Evolutionary conservation across 2,113 vertebrate species (phyloP).

Genomic region (Marmota monax): DNA sequence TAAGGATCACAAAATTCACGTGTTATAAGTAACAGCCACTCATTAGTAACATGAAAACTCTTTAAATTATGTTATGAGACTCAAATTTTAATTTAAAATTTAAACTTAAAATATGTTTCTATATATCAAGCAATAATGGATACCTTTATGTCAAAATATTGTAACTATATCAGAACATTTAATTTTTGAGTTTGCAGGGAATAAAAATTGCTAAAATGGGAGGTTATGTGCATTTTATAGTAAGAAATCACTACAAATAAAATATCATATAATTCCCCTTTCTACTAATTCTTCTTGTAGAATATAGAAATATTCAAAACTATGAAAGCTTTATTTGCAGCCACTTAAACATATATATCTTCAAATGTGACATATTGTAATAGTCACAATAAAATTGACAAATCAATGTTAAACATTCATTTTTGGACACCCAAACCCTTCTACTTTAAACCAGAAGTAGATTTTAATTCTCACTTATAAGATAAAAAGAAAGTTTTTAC

Average conservation of each 20-base stretch:
- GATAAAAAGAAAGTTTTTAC: slow-evolving; percentile 12
- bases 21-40: slow-evolving; percentile 18
- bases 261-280: not conserved
- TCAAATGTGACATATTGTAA: not conserved
- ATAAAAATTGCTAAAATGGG: slow-evolving; percentile 27
- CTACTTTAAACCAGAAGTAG: not conserved
- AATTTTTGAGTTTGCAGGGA: not conserved
- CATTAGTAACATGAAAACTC: slow-evolving; percentile 38
- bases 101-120: slow-evolving; percentile 42
- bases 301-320: slow-evolving; percentile 27
- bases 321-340: not conserved
- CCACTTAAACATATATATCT: not conserved
- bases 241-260: not conserved
- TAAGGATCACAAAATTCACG: slow-evolving; percentile 38
- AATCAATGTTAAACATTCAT: slow-evolving; percentile 22
- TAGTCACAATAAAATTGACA: slow-evolving; percentile 1
- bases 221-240: not conserved
- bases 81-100: slow-evolving; percentile 56
- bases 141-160: not conserved
- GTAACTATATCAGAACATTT: not conserved
- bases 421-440: not conserved
- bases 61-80: slow-evolving; percentile 57
- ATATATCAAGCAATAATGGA: slow-evolving; percentile 14
- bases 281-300: not conserved
- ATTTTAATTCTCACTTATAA: not conserved